Conservation (phyloP, 2,113 vertebrate species). For the Daubentonia madagascariensis region DNA sequence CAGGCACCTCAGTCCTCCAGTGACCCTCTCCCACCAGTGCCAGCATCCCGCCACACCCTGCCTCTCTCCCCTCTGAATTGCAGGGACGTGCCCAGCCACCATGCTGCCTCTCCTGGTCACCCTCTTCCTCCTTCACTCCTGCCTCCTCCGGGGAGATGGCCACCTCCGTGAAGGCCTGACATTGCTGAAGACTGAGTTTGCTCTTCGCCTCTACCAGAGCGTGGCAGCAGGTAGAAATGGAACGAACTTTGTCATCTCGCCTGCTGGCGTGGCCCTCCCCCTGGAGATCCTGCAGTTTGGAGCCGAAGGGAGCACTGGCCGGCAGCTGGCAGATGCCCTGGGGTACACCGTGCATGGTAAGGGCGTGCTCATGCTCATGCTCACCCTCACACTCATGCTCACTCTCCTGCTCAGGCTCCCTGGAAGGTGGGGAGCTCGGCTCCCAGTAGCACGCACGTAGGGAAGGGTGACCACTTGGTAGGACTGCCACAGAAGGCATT, state of each 20-base stretch:
- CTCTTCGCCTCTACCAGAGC: constrained; percentile 85
- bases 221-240: constrained; percentile 78
- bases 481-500: not conserved
- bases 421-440: not conserved
- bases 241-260: constrained; percentile 90
- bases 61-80: not conserved
- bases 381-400: not conserved
- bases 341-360: constrained; percentile 90
- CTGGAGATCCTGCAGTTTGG: constrained; percentile 92
- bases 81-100: constrained; percentile 65
- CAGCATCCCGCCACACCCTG: not conserved
- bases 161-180: constrained; percentile 82
- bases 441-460: accelerated
- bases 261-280: constrained; percentile 85
- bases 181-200: constrained; percentile 86
- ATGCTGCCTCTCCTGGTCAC: constrained; percentile 81
- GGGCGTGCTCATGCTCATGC: not conserved
- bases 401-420: not conserved
- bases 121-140: constrained; percentile 79
- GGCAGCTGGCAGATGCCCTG: constrained; percentile 85
- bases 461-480: not conserved
- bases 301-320: constrained; percentile 87
- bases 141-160: constrained; percentile 72
- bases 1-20: accelerated
- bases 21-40: accelerated